Evolutionary conservation across 2,888 invertebrate species (phyloP), one percentile per base, ranked within the genome.

Genomic region (Marronus borbonicus): DNA sequence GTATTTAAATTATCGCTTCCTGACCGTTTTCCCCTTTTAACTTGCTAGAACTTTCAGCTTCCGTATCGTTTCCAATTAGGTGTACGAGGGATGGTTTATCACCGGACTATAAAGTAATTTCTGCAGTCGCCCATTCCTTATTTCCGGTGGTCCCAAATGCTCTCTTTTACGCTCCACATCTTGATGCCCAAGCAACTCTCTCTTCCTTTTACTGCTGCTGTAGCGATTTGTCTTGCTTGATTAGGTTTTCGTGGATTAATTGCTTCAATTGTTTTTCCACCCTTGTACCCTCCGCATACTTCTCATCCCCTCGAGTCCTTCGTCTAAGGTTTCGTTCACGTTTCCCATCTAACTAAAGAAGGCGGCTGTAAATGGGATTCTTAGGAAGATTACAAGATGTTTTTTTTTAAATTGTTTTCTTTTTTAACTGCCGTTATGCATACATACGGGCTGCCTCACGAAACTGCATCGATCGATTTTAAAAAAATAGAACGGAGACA

Each of bases 231-330:
- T 88, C 88, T 88, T 87, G 86, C 88, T 88, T 89, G 89, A 89
- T 89, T 89, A 89, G 88, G 88, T 89, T 88, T 88, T 88, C 88
- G 88, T 87, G 87, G 87, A 89, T 88, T 89, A 88, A 89, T 88
- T 88, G 88, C 88, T 87, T 85, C 88, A 88, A 89, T 88, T 88
- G 88, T 88, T 88, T 88, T 88, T 87, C 88, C 68, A 49, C 50
- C 28, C 14, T 49, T 49, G 3, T 4, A 4, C 12, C 20, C 17
- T 8, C 39, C 17, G 7, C 49, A 3, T 7, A 3, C 49, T 10
- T 24, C 12, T 68, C 24, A 49, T 8, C 31, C 44, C 44, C 20
- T 44, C 31, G 4, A 36, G 31, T 36, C 31, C 31, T 36, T 36
- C 31, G 5, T 36, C 31, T 8, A 44, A 44, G 10, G 44, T 12